These are phyloP conservation scores for Raphicerus campestris DNA, from an alignment of 2,113 vertebrate genomes.

Conservation along the genomic window DNA sequence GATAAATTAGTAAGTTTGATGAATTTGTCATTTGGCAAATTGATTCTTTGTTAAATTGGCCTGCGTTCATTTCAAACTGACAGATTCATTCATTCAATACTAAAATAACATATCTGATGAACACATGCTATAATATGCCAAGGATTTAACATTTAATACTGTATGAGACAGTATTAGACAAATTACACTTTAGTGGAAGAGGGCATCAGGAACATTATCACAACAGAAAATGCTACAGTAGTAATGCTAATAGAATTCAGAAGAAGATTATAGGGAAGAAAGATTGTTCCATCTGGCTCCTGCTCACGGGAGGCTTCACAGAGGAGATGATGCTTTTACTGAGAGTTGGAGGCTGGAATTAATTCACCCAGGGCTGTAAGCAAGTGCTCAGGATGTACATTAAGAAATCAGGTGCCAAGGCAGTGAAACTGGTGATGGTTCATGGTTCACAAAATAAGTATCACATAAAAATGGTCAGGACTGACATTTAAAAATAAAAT, in stretches of 20 bases:
- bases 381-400: neutral
- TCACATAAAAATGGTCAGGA: neutral
- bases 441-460: neutral
- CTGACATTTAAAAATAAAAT: neutral
- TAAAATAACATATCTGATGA: neutral
- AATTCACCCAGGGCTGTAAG: neutral
- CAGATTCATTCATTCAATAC: neutral
- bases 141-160: neutral
- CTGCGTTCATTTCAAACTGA: neutral
- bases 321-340: neutral
- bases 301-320: neutral
- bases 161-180: neutral
- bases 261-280: neutral
- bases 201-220: neutral
- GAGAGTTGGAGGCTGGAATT: neutral
- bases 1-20: neutral
- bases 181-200: neutral
- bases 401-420: neutral
- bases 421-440: neutral
- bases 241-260: neutral
- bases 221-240: neutral
- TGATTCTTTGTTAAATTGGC: neutral
- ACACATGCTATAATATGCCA: neutral
- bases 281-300: neutral
- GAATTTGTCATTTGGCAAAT: neutral